A percentile compares a stretch with the other conserved stretches of the same genome.
Conservation (phyloP, 2,888 invertebrate species). For the Apodemia hepburni region DNA sequence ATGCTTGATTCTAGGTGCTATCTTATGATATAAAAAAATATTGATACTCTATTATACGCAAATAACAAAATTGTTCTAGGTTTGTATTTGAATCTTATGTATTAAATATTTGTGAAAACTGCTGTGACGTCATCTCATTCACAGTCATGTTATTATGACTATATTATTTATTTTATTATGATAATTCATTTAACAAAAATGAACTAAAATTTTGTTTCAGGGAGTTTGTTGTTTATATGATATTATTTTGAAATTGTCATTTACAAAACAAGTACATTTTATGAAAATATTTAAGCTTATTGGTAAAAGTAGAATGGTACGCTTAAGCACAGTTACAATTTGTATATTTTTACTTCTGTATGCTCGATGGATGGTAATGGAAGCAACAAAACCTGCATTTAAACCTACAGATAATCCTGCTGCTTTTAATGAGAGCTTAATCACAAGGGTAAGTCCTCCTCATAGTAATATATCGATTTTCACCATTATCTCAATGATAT, state of each 20-base stretch:
- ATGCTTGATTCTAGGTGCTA: too few species aligned
- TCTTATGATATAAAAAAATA: too few species aligned
- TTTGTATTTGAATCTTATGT: too few species aligned
- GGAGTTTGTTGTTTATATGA: slow-evolving; percentile 86
- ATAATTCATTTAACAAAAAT: background rate
- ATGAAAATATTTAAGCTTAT: slow-evolving; percentile 2
- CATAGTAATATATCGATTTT: too few species aligned
- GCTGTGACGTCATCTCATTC: too few species aligned
- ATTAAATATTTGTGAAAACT: too few species aligned
- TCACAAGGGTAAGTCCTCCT: slow-evolving; percentile 79
- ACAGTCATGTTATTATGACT: too few species aligned
- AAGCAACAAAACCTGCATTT: slow-evolving; percentile 88
- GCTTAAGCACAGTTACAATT: slow-evolving; percentile 67
- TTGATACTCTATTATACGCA: too few species aligned
- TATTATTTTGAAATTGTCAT: slow-evolving; percentile 46
- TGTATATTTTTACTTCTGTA: slow-evolving; percentile 71
- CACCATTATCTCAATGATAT: too few species aligned
- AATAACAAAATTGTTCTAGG: too few species aligned
- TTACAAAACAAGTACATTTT: slow-evolving; percentile 19
- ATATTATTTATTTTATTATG: too few species aligned
- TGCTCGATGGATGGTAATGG: slow-evolving; percentile 88
- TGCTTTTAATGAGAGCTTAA: slow-evolving; percentile 84
- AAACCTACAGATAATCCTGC: slow-evolving; percentile 95
- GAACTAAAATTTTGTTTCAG: slow-evolving; percentile 51
- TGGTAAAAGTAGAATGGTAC: slow-evolving; percentile 39